phyloP scores from a whole-genome alignment of 2,113 vertebrate species.

The Pelusios castaneus region DNA sequence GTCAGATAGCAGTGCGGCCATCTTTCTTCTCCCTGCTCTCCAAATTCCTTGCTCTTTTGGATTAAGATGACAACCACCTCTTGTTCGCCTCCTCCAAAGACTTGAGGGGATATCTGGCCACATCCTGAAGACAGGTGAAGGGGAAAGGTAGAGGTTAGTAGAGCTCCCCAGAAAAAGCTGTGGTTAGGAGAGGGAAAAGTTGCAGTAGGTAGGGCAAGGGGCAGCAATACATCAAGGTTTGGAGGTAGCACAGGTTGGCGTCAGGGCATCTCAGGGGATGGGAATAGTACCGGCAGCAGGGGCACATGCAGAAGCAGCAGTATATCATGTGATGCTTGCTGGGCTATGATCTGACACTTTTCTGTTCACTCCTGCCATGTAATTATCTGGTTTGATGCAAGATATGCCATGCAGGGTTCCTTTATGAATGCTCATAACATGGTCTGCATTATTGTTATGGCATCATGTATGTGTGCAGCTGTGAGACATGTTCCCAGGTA shows the following conservation, averaged over 20 bases:
- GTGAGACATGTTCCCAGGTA: too few species aligned
- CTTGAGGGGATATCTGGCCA: background rate
- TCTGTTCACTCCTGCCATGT: too few species aligned
- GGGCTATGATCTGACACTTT: too few species aligned
- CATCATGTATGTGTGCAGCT: too few species aligned
- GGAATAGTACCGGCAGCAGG: background rate
- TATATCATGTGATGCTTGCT: background rate
- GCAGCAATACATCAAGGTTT: background rate
- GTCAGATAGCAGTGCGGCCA: background rate
- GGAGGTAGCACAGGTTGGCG: background rate
- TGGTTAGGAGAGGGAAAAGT: background rate
- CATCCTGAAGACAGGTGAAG: background rate
- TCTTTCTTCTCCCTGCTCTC: background rate
- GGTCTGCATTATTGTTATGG: too few species aligned
- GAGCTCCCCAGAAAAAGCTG: background rate
- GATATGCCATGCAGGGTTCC: too few species aligned
- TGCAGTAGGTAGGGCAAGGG: background rate
- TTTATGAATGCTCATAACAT: too few species aligned
- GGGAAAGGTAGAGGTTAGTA: background rate
- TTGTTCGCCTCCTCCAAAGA: background rate
- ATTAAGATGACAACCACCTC: background rate
- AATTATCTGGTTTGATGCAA: too few species aligned
- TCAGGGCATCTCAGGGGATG: rapidly evolving
- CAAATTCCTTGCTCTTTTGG: background rate
- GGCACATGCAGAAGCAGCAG: background rate